A percentile compares a stretch with the other conserved stretches of the same genome.
Evolutionary conservation across 1,140 invertebrate genomes (phyloP).

Genomic region (Musca vetustissima): DNA sequence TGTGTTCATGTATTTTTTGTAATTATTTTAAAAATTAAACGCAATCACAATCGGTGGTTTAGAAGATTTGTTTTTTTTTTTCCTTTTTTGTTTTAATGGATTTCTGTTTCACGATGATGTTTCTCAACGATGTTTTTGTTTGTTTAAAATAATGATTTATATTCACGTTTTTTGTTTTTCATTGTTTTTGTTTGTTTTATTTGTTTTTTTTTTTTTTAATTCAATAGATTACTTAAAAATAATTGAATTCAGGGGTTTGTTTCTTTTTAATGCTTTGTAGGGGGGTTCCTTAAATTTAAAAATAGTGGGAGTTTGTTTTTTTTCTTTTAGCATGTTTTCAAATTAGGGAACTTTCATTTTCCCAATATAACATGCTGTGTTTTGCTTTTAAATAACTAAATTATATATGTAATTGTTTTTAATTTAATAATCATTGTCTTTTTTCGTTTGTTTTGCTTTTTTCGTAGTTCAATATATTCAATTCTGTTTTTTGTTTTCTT

Average conservation of each 20-base stretch:
- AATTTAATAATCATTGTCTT: conserved; percentile 23
- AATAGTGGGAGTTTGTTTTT: conserved; percentile 11
- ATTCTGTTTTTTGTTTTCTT: conserved; percentile 30
- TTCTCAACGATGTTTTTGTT: conserved; percentile 1
- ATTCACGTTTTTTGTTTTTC: conserved; percentile 16
- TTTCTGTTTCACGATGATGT: neutral
- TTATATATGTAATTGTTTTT: conserved; percentile 10
- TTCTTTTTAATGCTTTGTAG: too few relatives aligned
- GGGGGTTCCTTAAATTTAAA: conserved; percentile 1
- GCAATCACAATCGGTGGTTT: conserved; percentile 56
- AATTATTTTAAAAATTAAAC: conserved; percentile 42
- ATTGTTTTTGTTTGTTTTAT: conserved; percentile 13
- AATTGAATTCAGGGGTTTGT: conserved; percentile 13
- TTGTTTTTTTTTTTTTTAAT: conserved; percentile 24
- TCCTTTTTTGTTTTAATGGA: conserved; percentile 9
- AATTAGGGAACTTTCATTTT: neutral
- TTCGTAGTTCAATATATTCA: conserved; percentile 29
- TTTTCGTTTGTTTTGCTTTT: conserved; percentile 25
- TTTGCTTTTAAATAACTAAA: neutral
- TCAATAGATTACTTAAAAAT: conserved; percentile 23
- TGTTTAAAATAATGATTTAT: conserved; percentile 8
- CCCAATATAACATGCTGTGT: neutral
- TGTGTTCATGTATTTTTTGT: neutral
- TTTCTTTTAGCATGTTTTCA: conserved; percentile 14
- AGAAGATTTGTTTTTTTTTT: conserved; percentile 38